Conservation (phyloP, 2,797 vertebrate species). For the Falco cherrug region DNA sequence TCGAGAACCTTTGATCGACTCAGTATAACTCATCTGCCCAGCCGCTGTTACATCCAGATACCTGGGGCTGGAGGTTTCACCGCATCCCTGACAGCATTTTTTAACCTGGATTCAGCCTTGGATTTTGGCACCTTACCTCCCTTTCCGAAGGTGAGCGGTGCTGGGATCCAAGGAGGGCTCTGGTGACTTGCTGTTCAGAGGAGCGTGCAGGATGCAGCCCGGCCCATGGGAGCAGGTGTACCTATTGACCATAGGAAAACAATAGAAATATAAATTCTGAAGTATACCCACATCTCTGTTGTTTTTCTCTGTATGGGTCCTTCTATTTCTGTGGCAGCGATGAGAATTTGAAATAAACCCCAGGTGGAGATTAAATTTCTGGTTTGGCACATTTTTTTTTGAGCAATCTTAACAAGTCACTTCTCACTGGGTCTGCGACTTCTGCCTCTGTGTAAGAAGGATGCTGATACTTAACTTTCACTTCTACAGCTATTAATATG, state of each 20-base stretch:
- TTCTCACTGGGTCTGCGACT: not conserved
- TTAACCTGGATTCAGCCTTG: not conserved
- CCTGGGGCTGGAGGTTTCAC: not conserved
- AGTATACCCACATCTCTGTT: not conserved
- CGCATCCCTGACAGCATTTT: not conserved
- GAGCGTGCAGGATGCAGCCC: not conserved
- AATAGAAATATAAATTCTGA: not conserved
- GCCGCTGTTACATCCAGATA: not conserved
- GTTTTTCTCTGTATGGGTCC: not conserved
- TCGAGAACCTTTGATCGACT: rapidly evolving
- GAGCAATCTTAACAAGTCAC: not conserved
- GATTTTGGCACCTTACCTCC: not conserved
- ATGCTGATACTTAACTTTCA: not conserved
- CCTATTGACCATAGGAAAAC: not conserved
- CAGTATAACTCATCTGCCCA: not conserved
- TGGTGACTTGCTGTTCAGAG: not conserved
- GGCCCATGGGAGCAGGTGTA: not conserved
- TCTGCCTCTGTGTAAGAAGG: not conserved
- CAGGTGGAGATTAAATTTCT: not conserved
- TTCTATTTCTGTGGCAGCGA: not conserved
- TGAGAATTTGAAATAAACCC: not conserved
- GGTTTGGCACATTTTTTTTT: not conserved
- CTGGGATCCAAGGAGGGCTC: not conserved
- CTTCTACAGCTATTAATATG: not conserved
- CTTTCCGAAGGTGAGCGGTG: not conserved